These are phyloP conservation scores for Pseudotriccus pelzelni DNA, from an alignment of 2,797 vertebrate genomes.

Conservation along the genomic window DNA sequence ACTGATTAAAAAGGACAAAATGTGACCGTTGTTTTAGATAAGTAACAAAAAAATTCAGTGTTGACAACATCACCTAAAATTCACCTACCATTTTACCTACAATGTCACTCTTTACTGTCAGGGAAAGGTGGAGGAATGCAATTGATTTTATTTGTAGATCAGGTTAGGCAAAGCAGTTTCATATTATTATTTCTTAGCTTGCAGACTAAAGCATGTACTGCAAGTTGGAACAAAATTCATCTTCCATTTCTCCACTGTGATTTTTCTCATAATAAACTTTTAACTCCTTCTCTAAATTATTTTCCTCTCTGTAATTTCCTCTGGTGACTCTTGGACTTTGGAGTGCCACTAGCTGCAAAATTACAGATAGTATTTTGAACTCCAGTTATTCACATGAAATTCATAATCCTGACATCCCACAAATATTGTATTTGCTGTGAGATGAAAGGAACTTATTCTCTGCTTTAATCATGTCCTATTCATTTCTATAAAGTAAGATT, in stretches of 20 bases:
- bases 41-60: neutral
- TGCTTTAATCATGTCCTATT: slow-evolving; percentile 5
- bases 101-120: neutral
- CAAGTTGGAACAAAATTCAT: neutral
- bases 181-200: neutral
- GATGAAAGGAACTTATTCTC: slow-evolving; percentile 24
- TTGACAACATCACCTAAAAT: neutral
- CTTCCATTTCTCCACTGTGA: neutral
- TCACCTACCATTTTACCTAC: neutral
- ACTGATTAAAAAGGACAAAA: neutral
- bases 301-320: neutral
- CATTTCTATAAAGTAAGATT: neutral
- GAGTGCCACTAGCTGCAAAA: neutral
- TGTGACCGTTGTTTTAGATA: neutral
- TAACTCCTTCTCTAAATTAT: neutral
- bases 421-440: neutral
- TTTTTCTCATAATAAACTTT: neutral
- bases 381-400: neutral
- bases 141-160: neutral
- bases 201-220: neutral
- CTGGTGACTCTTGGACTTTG: neutral
- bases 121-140: neutral
- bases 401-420: neutral
- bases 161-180: neutral
- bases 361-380: slow-evolving; percentile 5